Base-by-base conservation (phyloP, 2,797 vertebrate species). In the Valencia hispanica region DNA sequence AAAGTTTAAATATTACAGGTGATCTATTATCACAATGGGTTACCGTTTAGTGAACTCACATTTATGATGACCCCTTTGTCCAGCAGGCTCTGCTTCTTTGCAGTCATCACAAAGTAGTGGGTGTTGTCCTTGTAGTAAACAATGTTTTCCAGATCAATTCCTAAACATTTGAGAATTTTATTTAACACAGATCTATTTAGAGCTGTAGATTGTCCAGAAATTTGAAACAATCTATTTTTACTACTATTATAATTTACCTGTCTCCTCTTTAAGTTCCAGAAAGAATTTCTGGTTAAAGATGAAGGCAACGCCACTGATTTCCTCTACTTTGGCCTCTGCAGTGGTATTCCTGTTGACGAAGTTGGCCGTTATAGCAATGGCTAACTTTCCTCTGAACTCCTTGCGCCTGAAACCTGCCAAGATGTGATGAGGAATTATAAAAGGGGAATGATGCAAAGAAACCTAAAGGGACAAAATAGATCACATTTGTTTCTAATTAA, bases 281-380 rank as follows among this genome's bases (percentile, higher is more conserved):
- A 99, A 99, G 94, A 99, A 99, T 91, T 99, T 99, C 91, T 99
- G 98, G 86, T 99, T 99, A 89, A 99, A 99, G 93, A 99, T 99
- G 89, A 99, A 99, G 84, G 98, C 98, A 82, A 99, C 98, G 0
- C 98, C 98, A 1, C 98, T 99, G 75, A 99, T 99, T 92, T 99
- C 98, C 84, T 99, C 98, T 86, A 99, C 98, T 87, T 97, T 98
- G 68, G 98, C 98, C 90, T 99, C 98, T 0, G 97, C 98, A 0
- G 98, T 98, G 22, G 97, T 99, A 92, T 99, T 99, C 89, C 97
- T 96, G 92, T 99, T 99, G 70, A 99, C 96, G 73, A 99, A 99
- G 94, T 99, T 99, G 79, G 98, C 98, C 0, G 98, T 99, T 91
- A 99, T 98, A 7, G 98, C 98, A 36, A 99, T 99, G 69, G 98